phyloP scores from a whole-genome alignment of 2,113 vertebrate genomes.

The Henicopernis longicauda region DNA sequence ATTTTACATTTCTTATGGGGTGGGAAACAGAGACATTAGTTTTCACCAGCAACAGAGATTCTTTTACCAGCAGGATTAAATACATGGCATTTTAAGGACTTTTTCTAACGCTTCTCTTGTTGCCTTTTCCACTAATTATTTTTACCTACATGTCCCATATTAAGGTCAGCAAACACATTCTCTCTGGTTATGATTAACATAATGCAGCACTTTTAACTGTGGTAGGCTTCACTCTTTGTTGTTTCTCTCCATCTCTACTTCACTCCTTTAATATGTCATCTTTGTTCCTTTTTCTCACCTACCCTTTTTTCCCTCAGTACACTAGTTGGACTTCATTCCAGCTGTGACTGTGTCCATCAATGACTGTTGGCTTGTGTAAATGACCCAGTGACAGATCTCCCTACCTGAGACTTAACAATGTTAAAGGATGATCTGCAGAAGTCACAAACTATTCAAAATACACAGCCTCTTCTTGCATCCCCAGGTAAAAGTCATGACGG shows the following conservation, averaged over 20 bases:
- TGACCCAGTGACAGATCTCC: background rate
- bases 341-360: background rate
- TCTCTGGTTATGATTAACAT: background rate
- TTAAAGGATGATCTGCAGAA: background rate
- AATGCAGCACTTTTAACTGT: background rate
- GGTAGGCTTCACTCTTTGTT: background rate
- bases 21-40: background rate
- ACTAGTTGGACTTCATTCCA: background rate
- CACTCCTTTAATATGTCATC: background rate
- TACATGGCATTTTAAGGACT: background rate
- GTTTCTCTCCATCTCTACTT: background rate
- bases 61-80: background rate
- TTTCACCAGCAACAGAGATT: background rate
- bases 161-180: background rate
- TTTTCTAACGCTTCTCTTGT: background rate
- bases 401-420: background rate
- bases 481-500: background rate
- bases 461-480: background rate
- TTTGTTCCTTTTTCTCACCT: background rate
- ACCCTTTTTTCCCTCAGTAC: background rate
- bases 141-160: background rate
- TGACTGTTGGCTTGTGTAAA: background rate
- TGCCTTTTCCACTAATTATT: background rate
- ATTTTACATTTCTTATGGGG: background rate
- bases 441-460: background rate